Evolutionary conservation across 2,888 invertebrate species (phyloP), one percentile per base, ranked within the genome.

Genomic region (Dichetophora obliterata): DNA sequence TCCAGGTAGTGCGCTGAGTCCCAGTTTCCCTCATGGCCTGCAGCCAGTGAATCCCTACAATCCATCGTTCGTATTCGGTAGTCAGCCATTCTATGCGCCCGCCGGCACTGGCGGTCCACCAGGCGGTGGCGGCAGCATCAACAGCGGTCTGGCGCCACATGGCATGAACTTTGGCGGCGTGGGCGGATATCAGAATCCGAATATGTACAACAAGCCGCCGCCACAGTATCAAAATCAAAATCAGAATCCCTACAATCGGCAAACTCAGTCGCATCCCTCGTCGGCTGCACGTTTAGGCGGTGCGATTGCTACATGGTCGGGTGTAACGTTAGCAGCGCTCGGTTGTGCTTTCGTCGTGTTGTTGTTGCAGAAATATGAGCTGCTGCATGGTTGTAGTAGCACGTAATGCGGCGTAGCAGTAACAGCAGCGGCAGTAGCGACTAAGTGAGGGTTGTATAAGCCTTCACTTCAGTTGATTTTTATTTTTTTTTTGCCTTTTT

Each of bases 121-220:
- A 5, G 86, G 85, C 63, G 88, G 89, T 75, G 84, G 86, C 78
- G 83, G 85, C 80, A 84, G 85, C 72, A 80, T 82, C 80, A 77
- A 81, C 48, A 80, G 81, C 74, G 82, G 88, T 66, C 83, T 87
- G 72, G 81, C 81, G 4, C 87, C 86, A n/a, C 84, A 84, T 63
- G 85, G 86, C 74, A 86, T 84, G 78, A 84, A 85, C 77, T 87
- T 82, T 69, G 81, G 80, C 16, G 79, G 79, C 76, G 66, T 81
- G 31, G 87, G 85, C 73, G 88, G 87, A 76, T 88, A 84, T 80
- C 81, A 84, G 76, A 88, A 87, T 82, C 88, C 89, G 81, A 88
- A 88, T 77, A 88, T 87, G 88, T 88, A 86, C 82, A 88, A 88
- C 77, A 88, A 88, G 82, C 89, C 88, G 81, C 88, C 88, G 84